phyloP scores from a whole-genome alignment of 2,113 vertebrate genomes.

The Polypterus senegalus region DNA sequence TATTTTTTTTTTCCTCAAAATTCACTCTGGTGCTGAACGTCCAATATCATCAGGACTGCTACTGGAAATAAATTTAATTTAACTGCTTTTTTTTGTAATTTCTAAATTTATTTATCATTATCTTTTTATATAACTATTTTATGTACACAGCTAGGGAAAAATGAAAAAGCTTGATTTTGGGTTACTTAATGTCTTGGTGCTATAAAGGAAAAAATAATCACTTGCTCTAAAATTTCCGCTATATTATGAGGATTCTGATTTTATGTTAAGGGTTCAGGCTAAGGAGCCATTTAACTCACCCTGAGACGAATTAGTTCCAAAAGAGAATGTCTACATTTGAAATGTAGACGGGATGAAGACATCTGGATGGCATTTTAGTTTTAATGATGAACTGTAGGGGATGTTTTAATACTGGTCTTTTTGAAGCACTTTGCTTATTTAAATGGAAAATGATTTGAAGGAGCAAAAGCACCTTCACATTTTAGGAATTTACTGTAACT shows the following conservation, averaged over 20 bases:
- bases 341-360: conserved; percentile 40
- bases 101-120: conserved; percentile 32
- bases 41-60: conserved; percentile 52
- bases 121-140: not conserved
- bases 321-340: conserved; percentile 38
- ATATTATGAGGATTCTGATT: conserved; percentile 25
- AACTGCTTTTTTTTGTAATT: conserved; percentile 42
- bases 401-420: conserved; percentile 59
- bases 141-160: conserved; percentile 37
- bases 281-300: conserved; percentile 22
- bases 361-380: conserved; percentile 45
- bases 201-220: conserved; percentile 47
- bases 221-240: not conserved
- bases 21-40: conserved; percentile 78
- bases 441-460: conserved; percentile 55
- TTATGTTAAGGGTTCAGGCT: conserved; percentile 22
- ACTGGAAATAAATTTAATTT: conserved; percentile 67
- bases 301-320: conserved; percentile 32
- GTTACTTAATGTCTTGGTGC: conserved; percentile 73
- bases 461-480: conserved; percentile 52
- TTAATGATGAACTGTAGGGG: conserved; percentile 28
- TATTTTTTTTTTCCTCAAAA: conserved; percentile 51
- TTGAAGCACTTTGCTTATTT: conserved; percentile 70
- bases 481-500: conserved; percentile 47
- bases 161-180: conserved; percentile 55